phyloP scores from a whole-genome alignment of 2,113 vertebrate genomes.

The Holacanthus passer region DNA sequence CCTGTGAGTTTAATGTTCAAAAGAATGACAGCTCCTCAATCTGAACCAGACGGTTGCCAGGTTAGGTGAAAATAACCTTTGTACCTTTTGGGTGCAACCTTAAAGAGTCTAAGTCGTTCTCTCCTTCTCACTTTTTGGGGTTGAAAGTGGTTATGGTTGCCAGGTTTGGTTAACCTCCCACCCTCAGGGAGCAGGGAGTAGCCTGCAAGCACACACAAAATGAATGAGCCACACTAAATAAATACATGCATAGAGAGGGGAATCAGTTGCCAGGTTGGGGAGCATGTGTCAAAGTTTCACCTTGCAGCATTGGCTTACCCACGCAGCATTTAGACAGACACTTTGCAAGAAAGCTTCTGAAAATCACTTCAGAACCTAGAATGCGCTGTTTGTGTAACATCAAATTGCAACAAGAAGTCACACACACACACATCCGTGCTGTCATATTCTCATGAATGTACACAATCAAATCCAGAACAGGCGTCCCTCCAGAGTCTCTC shows the following conservation, averaged over 20 bases:
- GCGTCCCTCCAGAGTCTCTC: conserved; percentile 21
- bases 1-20: background rate
- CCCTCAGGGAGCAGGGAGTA: background rate
- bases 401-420: background rate
- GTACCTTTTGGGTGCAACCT: background rate
- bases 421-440: background rate
- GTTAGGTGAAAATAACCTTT: conserved; percentile 15
- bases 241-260: background rate
- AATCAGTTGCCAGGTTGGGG: conserved; percentile 12
- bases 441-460: conserved; percentile 7
- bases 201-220: background rate
- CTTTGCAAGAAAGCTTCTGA: background rate
- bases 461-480: conserved; percentile 37
- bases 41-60: conserved; percentile 17
- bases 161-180: conserved; percentile 16
- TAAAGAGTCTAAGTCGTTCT: background rate
- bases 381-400: background rate
- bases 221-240: conserved; percentile 14
- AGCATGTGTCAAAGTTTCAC: background rate
- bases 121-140: background rate
- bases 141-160: background rate
- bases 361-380: background rate
- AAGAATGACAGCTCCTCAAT: conserved; percentile 7
- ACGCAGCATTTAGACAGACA: background rate
- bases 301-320: too few relatives aligned